Percentiles rank a stretch among this genome's conserved stretches.
phyloP scores from a whole-genome alignment of 2,888 invertebrate species.

The Parelbella ahira region DNA sequence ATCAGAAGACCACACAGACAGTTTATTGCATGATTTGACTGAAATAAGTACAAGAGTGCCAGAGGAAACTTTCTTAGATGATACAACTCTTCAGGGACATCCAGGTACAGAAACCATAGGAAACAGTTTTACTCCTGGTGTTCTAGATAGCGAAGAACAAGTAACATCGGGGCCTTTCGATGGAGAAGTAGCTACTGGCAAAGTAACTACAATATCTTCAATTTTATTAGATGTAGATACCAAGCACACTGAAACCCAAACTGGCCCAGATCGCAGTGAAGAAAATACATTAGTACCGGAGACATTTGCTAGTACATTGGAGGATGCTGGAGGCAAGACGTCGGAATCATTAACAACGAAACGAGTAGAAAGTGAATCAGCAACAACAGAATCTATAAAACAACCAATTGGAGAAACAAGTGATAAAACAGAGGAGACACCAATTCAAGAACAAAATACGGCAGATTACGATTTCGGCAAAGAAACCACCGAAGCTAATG shows the following conservation, averaged over 20 bases:
- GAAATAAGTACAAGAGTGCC: slow-evolving; percentile 4
- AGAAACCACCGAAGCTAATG: slow-evolving; percentile 7
- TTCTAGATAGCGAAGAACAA: not conserved
- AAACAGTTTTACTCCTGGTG: not conserved
- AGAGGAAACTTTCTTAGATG: slow-evolving; percentile 7
- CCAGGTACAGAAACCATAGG: too few relatives aligned
- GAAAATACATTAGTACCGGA: slow-evolving; percentile 2
- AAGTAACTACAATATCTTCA: slow-evolving; percentile 5
- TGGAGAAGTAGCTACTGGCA: not conserved
- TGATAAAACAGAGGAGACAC: not conserved
- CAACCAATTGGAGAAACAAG: not conserved
- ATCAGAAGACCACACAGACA: too few relatives aligned
- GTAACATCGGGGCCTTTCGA: not conserved
- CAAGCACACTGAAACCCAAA: not conserved
- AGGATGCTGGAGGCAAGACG: slow-evolving; percentile 10
- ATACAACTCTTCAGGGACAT: too few relatives aligned
- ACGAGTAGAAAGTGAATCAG: slow-evolving; percentile 7
- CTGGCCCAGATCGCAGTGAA: not conserved
- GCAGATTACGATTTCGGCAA: slow-evolving; percentile 7
- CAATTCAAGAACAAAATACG: not conserved
- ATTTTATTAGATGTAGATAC: slow-evolving; percentile 1
- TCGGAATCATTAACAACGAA: slow-evolving; percentile 4
- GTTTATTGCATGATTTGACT: not conserved
- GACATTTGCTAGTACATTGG: not conserved
- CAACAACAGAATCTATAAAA: slow-evolving; percentile 7